phyloP scores from a whole-genome alignment of 2,797 vertebrate genomes.

The Epinephelus awoara region DNA sequence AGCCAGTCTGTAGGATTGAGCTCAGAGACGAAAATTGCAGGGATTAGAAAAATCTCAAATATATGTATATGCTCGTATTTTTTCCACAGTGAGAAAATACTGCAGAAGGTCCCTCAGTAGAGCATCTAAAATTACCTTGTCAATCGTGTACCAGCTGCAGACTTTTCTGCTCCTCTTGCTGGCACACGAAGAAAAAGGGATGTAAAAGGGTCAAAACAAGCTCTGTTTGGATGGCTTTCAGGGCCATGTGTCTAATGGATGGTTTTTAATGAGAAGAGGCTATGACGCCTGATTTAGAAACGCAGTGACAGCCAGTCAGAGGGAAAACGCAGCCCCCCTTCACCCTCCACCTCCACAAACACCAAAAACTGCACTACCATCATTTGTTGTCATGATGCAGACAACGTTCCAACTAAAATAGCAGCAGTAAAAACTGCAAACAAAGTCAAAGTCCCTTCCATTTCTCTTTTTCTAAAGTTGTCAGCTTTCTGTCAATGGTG shows the following conservation, averaged over 20 bases:
- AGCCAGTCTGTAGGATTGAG: constrained; percentile 70
- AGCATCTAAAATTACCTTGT: constrained; percentile 80
- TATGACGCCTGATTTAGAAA: constrained; percentile 76
- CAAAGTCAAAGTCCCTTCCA: constrained; percentile 69
- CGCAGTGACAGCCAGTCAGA: constrained; percentile 78
- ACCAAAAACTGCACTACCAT: constrained; percentile 65
- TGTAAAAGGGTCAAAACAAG: constrained; percentile 75
- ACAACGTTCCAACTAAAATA: constrained; percentile 70
- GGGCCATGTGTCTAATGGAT: constrained; percentile 76
- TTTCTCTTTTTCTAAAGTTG: constrained; percentile 67
- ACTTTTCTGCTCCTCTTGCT: constrained; percentile 57
- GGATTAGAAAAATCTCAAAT: constrained; percentile 77
- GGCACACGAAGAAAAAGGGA: constrained; percentile 61
- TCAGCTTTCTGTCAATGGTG: constrained; percentile 75
- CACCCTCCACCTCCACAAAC: constrained; percentile 42
- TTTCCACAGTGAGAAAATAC: constrained; percentile 50
- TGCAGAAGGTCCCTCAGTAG: constrained; percentile 53
- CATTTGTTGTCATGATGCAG: constrained; percentile 73
- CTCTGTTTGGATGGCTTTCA: constrained; percentile 73
- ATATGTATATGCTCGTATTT: constrained; percentile 62
- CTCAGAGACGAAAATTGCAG: constrained; percentile 72
- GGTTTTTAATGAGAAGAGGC: constrained; percentile 81
- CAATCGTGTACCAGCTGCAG: constrained; percentile 65
- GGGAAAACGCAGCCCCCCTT: constrained; percentile 33
- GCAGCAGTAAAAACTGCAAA: constrained; percentile 71